Evolutionary conservation across 2,113 vertebrate genomes (phyloP), one percentile per base, ranked within the genome.

Genomic region (Leptobrachium leishanense): DNA sequence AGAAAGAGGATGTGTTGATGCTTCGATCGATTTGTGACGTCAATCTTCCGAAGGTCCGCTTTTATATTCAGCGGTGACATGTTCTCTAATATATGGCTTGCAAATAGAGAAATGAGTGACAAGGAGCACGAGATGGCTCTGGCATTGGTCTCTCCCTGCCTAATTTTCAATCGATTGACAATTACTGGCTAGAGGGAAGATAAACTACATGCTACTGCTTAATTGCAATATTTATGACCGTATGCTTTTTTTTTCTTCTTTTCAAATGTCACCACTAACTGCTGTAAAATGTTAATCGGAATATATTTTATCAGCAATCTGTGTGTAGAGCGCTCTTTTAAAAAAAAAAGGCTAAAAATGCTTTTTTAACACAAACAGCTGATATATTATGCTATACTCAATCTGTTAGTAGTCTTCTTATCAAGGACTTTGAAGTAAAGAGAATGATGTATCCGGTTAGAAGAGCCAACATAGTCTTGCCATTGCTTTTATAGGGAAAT

Each of bases 21-120:
- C 76, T 81, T 50, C 54, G 86, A 76, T 55, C 84, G 77, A 82
- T 85, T 86, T 85, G 59, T 42, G 12, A 82, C 81, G 82, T 85
- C 83, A 87, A 80, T 64, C 84, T 88, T 81, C 82, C 90, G 85
- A 86, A 88, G 87, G 86, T 87, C 89, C 85, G 85, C 84, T 66
- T 54, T 85, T 50, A 31, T 15, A 53, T 50, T 42, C 63, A 7
- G 41, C 68, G 43, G 9, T 39, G 77, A 43, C 78, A 59, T 67
- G 20, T 2, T 20, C 42, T 40, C 50, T 79, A 57, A 72, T 53
- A 39, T 62, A 57, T n/a, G 46, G 55, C 57, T 73, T 54, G n/a
- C 41, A 41, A 74, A 53, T 44, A 10, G 41, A 44, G 15, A 73
- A 79, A 67, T 54, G 46, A 20, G 64, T 44, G 70, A 72, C 63